Evolutionary conservation across 2,113 vertebrate species (phyloP).

Genomic region (Physeter macrocephalus): DNA sequence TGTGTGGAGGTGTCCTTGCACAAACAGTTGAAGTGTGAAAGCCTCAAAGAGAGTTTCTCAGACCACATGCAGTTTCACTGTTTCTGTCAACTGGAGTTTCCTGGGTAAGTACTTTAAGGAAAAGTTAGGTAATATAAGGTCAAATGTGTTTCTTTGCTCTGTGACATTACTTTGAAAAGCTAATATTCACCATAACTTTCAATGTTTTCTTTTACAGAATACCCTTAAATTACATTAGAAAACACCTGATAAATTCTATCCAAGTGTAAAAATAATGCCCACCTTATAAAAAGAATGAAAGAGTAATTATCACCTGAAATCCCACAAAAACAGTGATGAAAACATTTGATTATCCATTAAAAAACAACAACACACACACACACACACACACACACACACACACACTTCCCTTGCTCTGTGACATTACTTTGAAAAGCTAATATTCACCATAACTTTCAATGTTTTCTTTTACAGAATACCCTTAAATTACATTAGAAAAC

Average conservation of each 20-base stretch:
- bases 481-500: neutral
- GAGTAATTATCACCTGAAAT: neutral
- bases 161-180: neutral
- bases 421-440: neutral
- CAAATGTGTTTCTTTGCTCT: neutral
- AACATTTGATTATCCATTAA: neutral
- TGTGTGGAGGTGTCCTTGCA: fast-evolving
- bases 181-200: neutral
- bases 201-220: neutral
- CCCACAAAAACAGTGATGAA: neutral
- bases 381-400: no score
- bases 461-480: neutral
- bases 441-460: neutral
- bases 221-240: neutral
- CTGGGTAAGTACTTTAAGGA: neutral
- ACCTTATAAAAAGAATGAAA: neutral
- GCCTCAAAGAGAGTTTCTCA: neutral
- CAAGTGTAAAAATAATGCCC: neutral
- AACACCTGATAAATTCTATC: neutral
- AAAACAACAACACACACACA: neutral
- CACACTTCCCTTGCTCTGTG: neutral
- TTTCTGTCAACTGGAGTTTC: neutral
- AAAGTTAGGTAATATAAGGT: neutral
- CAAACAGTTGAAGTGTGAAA: neutral
- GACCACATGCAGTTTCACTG: fast-evolving